Conservation (phyloP, 1,140 invertebrate species). For the Medauroidea extradentata region DNA sequence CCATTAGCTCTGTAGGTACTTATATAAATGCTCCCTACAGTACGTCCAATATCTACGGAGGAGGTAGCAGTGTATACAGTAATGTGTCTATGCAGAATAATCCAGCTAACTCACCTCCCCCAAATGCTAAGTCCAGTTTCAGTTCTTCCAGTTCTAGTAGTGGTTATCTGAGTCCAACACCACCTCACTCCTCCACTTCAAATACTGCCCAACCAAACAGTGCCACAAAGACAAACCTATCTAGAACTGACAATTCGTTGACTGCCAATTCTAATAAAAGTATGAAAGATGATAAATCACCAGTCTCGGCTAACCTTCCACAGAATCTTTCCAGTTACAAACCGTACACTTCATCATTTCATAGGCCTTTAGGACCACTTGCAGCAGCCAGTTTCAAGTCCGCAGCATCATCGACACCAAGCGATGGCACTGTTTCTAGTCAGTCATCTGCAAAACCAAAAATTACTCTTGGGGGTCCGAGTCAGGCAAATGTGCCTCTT, state of each 20-base stretch:
- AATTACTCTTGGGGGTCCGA: too few relatives aligned
- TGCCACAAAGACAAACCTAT: constrained; percentile 4
- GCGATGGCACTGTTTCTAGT: too few relatives aligned
- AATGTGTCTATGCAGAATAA: constrained; percentile 51
- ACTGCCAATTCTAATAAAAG: constrained; percentile 13
- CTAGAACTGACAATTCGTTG: constrained; percentile 11
- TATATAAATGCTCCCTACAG: constrained; percentile 47
- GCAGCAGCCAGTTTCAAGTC: constrained; percentile 31
- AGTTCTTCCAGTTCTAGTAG: constrained; percentile 56
- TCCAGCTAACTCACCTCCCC: constrained; percentile 11
- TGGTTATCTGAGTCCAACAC: constrained; percentile 66
- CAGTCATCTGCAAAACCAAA: too few relatives aligned
- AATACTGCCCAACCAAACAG: constrained; percentile 8
- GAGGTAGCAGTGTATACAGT: constrained; percentile 55
- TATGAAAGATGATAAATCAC: background rate
- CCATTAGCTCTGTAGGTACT: constrained; percentile 36
- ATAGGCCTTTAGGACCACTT: constrained; percentile 33
- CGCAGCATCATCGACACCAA: background rate
- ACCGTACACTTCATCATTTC: constrained; percentile 36
- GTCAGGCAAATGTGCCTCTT: too few relatives aligned
- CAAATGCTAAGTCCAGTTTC: constrained; percentile 30
- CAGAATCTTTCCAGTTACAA: constrained; percentile 23
- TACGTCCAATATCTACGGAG: constrained; percentile 46
- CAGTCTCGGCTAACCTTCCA: constrained; percentile 9
- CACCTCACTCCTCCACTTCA: constrained; percentile 20